phyloP scores from a whole-genome alignment of 1,140 invertebrate species.

The Helicoverpa armigera region DNA sequence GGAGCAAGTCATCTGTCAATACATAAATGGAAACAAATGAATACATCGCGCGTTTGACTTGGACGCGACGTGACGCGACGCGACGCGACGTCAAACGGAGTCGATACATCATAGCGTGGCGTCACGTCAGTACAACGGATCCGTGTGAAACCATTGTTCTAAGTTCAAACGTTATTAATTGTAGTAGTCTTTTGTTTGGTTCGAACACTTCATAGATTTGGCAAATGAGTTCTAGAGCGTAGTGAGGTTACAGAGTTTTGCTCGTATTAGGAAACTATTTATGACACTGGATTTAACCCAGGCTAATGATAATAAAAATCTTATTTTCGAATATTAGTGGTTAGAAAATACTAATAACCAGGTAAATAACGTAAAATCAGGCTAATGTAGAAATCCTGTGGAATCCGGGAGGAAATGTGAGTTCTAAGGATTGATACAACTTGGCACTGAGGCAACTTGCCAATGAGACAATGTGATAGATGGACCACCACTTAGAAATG shows the following conservation, averaged over 20 bases:
- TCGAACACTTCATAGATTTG: background rate
- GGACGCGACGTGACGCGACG: background rate
- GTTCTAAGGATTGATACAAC: no score
- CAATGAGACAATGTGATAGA: no score
- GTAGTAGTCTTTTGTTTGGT: background rate
- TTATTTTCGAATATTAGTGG: no score
- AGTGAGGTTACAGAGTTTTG: background rate
- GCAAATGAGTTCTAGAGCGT: background rate
- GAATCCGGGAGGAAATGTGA: no score
- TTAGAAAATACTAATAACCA: no score
- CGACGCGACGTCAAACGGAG: background rate
- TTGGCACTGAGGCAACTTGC: no score
- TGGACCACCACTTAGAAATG: no score
- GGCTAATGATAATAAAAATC: no score
- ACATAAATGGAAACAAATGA: slow-evolving; percentile 28
- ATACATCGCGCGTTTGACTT: slow-evolving; percentile 21
- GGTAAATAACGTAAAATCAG: no score
- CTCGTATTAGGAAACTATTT: no score
- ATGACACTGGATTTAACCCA: no score
- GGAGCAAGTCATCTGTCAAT: background rate
- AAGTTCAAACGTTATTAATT: slow-evolving; percentile 19
- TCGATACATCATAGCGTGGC: slow-evolving; percentile 33
- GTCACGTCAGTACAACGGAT: background rate
- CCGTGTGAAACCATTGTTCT: slow-evolving; percentile 12
- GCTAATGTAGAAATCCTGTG: no score